Evolutionary conservation across 1,140 invertebrate species (phyloP), one percentile per base, ranked within the genome.

Genomic region (Achatina immaculata): DNA sequence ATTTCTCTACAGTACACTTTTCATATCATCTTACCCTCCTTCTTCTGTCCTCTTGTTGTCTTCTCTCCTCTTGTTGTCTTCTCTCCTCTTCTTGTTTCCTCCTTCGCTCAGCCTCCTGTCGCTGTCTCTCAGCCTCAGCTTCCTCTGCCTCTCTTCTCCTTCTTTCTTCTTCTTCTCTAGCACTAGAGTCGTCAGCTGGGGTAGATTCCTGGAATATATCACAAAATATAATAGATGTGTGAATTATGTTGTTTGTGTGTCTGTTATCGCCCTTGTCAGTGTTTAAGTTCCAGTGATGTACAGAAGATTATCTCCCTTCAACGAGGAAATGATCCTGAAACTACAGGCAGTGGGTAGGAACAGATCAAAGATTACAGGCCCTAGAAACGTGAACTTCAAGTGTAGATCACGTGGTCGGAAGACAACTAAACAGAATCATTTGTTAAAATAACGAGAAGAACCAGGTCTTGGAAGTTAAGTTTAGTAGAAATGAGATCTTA

Each of bases 81-180:
- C 42, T 71, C 38, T 76, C 51, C 36, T 76, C 74, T 4, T 76
- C 74, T 45, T 76, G 74, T 62, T 62, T 21, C 62, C 36, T 76
- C 34, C 51, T 58, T 14, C 40, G 19, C 16, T 48, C 74, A 16
- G 58, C 74, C 34, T 58, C 40, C 28, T 48, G 72, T 48, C 72
- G 4, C 31, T 28, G 38, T 40, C 36, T 76, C 51, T 62, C 43
- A 34, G 28, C 43, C 21, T n/a, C 74, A 11, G 11, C 74, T 38
- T 7, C 74, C 48, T 75, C 73, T 38, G 51, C 43, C 21, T 55
- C 51, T 76, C 74, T 58, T 62, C 74, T 58, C n/a, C 74, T 55
- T 28, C 55, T 36, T 24, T 58, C 74, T 34, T 55, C 74, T 24
- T 34, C 74, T 24, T 76, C 74, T 31, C 55, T 76, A 2, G 48